Evolutionary conservation across 2,888 invertebrate genomes (phyloP), one percentile per base, ranked within the genome.

Genomic region (Lycocerus yunnanus): DNA sequence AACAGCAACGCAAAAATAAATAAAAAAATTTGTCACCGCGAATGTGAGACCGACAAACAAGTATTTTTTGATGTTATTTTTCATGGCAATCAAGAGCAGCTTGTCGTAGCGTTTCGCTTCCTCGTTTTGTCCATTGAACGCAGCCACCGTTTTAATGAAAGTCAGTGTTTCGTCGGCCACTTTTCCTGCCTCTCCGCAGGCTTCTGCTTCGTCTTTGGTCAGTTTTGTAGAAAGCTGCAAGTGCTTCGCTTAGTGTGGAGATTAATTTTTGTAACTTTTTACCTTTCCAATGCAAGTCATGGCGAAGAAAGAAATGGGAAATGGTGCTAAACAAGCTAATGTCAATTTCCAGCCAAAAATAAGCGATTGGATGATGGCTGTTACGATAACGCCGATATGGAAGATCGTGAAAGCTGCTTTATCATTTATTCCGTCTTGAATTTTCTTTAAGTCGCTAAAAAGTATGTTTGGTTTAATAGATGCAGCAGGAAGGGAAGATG

Each of bases 331-430:
- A 78, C 94, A 94, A 1, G 96, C 91, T 11, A 96, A 86, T 0
- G 95, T 92, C 43, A 96, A 85, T 83, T 95, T 91, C 96, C 96
- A 96, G 5, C 95, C 95, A 4, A 43, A n/a, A n/a, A 43, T 43
- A 1, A 43, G 13, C 6, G 43, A 43, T 43, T 43, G 43, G n/a
- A 43, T n/a, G 0, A 43, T n/a, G 43, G 6, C 6, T n/a, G 43
- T 43, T 43, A 6, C 13, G 43, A 43, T 43, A 43, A 43, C 43
- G 43, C n/a, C 8, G n/a, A 43, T 6, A n/a, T 43, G n/a, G n/a
- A 43, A 43, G 43, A 43, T 43, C n/a, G 43, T 43, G n/a, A 43
- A 43, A n/a, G 43, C 1, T 2, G 43, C 43, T 2, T 43, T 43
- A n/a, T 43, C 43, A 8, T 43, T 43, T 1, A 43, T 43, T 43